Conservation (phyloP, 1,140 invertebrate genomes). For the Drosophila lacertosa region DNA sequence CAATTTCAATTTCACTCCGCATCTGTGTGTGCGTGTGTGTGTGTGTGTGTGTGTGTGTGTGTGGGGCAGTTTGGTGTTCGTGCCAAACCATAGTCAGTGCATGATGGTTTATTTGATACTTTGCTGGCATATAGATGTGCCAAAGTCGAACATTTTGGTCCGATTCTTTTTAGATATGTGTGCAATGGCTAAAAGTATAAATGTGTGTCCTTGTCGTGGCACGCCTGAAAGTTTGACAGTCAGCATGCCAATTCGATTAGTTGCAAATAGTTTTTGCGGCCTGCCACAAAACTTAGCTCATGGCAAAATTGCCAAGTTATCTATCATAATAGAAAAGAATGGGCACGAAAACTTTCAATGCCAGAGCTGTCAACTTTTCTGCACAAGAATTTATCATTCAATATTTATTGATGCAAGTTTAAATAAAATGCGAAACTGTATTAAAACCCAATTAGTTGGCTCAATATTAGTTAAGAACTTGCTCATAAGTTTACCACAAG, state of each 20-base stretch:
- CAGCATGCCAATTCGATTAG: conserved; percentile 55
- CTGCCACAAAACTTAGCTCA: conserved; percentile 30
- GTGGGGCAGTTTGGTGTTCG: conserved; percentile 10
- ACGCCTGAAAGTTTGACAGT: conserved; percentile 29
- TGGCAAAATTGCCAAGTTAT: conserved; percentile 30
- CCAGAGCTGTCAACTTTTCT: conserved; percentile 13
- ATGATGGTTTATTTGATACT: conserved; percentile 41
- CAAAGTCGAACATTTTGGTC: not conserved
- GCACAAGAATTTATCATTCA: conserved; percentile 2
- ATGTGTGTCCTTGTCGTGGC: not conserved
- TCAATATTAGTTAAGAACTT: conserved; percentile 6
- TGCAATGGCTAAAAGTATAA: conserved; percentile 25
- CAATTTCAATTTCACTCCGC: conserved; percentile 44
- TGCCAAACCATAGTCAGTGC: conserved; percentile 19
- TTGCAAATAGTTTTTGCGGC: conserved; percentile 47
- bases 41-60: not conserved
- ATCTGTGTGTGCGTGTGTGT: not conserved
- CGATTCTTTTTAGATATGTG: not conserved
- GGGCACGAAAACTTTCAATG: not conserved
- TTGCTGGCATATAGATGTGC: conserved; percentile 10
- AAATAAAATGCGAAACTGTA: conserved; percentile 14
- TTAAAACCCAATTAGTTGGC: conserved; percentile 9
- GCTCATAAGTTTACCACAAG: not conserved
- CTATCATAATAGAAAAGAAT: conserved; percentile 19
- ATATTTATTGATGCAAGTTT: conserved; percentile 1